A percentile compares a stretch with the other conserved stretches of the same genome.
phyloP scores from a whole-genome alignment of 2,113 vertebrate species.

The Aplodontia rufa region DNA sequence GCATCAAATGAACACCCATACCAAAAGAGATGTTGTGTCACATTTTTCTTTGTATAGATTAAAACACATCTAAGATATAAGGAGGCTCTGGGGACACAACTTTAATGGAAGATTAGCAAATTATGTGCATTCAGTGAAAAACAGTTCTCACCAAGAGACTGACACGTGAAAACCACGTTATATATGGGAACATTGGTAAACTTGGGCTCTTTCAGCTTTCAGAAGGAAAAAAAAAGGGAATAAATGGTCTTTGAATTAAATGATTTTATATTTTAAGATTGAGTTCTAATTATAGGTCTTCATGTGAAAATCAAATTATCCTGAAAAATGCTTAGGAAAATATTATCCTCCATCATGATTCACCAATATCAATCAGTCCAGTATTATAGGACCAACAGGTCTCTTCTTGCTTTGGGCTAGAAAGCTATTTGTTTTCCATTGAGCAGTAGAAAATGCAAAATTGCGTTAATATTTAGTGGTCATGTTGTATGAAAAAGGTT shows the following conservation, averaged over 20 bases:
- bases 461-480: neutral
- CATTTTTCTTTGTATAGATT: neutral
- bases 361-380: neutral
- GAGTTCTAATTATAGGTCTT: neutral
- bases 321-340: neutral
- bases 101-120: neutral
- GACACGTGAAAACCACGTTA: neutral
- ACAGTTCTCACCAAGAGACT: neutral
- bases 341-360: neutral
- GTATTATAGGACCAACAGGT: neutral
- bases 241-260: neutral
- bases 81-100: neutral
- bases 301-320: neutral
- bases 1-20: neutral
- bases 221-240: neutral
- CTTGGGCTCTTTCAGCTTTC: neutral
- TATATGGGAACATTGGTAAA: neutral
- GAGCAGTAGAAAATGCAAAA: neutral
- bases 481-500: neutral
- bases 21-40: neutral
- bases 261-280: neutral
- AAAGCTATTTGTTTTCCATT: neutral
- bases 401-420: neutral
- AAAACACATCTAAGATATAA: neutral
- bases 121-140: neutral